Base-by-base conservation (phyloP, 2,113 vertebrate species). In the Otocyon megalotis region DNA sequence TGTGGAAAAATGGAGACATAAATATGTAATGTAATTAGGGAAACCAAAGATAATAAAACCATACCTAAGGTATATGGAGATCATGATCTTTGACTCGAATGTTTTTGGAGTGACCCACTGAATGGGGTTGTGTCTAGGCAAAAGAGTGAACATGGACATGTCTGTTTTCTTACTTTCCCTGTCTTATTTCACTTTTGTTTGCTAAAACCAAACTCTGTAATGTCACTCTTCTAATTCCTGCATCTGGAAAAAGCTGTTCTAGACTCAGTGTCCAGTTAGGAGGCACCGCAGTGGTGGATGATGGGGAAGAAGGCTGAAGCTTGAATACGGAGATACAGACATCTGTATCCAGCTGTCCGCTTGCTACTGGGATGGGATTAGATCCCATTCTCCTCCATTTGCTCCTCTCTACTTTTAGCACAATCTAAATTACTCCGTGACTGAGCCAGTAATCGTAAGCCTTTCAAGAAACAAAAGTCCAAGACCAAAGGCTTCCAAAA, bases 281-380 rank as follows among this genome's bases (percentile, higher is more conserved):
- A 50, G 37, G 87, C 56, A 50, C 8, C 24, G 1, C 48, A 19
- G 35, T 17, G 69, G 2, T 14, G 12, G 24, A 63, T 13, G 20
- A 13, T 53, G 5, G 14, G 26, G 30, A 8, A 3, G 12, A 9
- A 10, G 4, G 0, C 28, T n/a, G 37, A n/a, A 10, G 15, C 22
- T 50, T 9, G 48, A 13, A 35, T 28, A 35, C 3, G 7, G 43
- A 65, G 22, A 28, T 37, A 35, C 6, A 4, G 43, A 65, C 15
- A 28, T 37, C 11, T 1, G 0, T 8, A 22, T 43, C n/a, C 11
- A 10, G 5, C 30, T 35, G 19, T 7, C 4, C 5, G 14, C 56
- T 12, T 5, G 20, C 15, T 50, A 8, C 74, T 3, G 2, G 7
- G 74, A 22, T 77, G 74, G 74, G 24, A 13, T 9, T 26, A 77